phyloP scores from a whole-genome alignment of 23 tunicate genomes.

The Oikopleura dioica region DNA sequence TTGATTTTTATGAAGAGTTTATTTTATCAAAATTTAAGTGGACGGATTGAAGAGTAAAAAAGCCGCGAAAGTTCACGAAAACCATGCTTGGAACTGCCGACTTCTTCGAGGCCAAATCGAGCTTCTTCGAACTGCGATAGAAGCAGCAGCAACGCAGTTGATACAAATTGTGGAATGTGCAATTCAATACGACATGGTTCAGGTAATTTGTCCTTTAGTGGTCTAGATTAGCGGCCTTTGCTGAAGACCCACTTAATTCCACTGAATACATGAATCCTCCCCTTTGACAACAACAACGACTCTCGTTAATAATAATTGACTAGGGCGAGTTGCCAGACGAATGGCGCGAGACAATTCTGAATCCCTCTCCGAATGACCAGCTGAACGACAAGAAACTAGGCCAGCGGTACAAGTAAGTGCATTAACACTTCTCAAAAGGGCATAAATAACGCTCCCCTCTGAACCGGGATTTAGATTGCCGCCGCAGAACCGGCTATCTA shows the following conservation, averaged over 20 bases:
- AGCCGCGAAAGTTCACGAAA: constrained; percentile 12
- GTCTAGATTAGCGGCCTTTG: too few relatives aligned
- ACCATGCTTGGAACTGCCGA: constrained; percentile 12
- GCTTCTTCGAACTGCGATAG: neutral
- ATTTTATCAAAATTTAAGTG: too few relatives aligned
- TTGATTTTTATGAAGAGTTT: too few relatives aligned
- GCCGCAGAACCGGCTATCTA: too few relatives aligned
- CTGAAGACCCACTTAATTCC: too few relatives aligned
- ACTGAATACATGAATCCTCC: neutral
- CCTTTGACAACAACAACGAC: neutral
- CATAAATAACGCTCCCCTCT: too few relatives aligned
- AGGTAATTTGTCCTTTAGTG: neutral
- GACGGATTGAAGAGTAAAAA: constrained; percentile 5
- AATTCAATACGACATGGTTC: neutral
- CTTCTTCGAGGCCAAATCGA: constrained; percentile 8
- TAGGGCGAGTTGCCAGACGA: neutral
- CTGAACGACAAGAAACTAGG: too few relatives aligned
- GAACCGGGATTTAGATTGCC: too few relatives aligned
- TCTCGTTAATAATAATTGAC: neutral
- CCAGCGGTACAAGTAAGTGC: too few relatives aligned
- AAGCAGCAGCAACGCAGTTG: neutral
- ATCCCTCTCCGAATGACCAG: too few relatives aligned
- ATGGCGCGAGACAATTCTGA: neutral
- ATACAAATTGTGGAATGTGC: constrained; percentile 9
- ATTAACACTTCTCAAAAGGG: too few relatives aligned